Conservation (phyloP, 1,140 invertebrate genomes). For the Brachionus angularis region DNA sequence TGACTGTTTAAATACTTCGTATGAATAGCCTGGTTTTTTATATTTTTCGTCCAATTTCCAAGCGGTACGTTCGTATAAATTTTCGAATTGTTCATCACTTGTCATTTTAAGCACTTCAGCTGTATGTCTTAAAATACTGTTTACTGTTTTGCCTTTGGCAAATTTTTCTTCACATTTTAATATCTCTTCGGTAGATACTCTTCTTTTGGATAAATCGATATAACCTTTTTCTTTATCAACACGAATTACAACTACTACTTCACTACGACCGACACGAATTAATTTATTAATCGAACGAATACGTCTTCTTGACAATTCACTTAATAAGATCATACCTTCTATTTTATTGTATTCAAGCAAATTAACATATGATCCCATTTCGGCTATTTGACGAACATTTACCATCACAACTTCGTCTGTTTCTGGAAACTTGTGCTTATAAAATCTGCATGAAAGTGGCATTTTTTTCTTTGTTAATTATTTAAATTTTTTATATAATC, state of each 20-base stretch:
- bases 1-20: constrained; percentile 94
- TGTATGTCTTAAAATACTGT: constrained; percentile 89
- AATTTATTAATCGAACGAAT: constrained; percentile 99
- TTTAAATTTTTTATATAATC: no score
- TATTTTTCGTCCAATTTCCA: constrained; percentile 98
- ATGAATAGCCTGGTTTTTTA: constrained; percentile 88
- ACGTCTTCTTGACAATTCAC: constrained; percentile 92
- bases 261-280: constrained; percentile 94
- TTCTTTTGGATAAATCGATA: constrained; percentile 96
- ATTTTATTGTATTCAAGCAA: constrained; percentile 97
- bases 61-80: constrained; percentile 92
- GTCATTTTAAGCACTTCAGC: constrained; percentile 88
- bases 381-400: constrained; percentile 92
- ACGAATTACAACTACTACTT: constrained; percentile 97
- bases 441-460: constrained; percentile 94
- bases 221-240: constrained; percentile 99
- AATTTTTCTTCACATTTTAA: constrained; percentile 96
- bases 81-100: constrained; percentile 83
- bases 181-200: constrained; percentile 95
- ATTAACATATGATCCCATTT: constrained; percentile 99
- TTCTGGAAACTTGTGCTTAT: constrained; percentile 94
- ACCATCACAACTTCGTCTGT: constrained; percentile 99
- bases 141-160: constrained; percentile 93
- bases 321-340: constrained; percentile 75
- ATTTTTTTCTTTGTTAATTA: no score